Evolutionary conservation across 2,888 invertebrate genomes (phyloP), one percentile per base, ranked within the genome.

Genomic region (Esperia sulphurella): DNA sequence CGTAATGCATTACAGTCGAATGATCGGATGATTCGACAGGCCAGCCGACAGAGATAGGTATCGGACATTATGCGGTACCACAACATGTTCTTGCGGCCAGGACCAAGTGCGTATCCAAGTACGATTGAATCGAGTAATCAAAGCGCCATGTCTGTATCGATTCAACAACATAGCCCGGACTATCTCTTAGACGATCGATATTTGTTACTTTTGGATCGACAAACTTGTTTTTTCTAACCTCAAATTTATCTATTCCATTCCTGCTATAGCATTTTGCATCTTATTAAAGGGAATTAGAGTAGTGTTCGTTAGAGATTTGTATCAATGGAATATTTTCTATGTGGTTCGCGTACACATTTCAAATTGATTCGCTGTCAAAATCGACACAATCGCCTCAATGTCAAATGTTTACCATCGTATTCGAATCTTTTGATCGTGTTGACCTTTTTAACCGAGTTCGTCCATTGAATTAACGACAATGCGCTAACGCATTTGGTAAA

Each of bases 71-170:
- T 33, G 30, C 41, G 76, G 71, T 73, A 72, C 70, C 74, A 70
- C 72, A 73, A 79, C 77, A 77, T 65, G 71, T 67, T 63, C 67
- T 8, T 64, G 68, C 63, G 67, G 68, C 66, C 57, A 67, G 66
- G 65, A 60, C 64, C 65, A 58, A 68, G 75, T 59, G 71, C 74
- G 66, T 71, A 75, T 76, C 77, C 77, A 70, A 79, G 74, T 77
- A 70, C 76, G 79, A 83, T 79, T 82, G 79, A 85, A 86, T 83
- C 86, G 76, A 79, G 77, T 79, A 87, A 88, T 87, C 88, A 87
- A 84, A 84, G 79, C 80, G 70, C 81, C 85, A 79, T 83, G 87
- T 87, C 83, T 78, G 75, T 81, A 84, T 84, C 83, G 79, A 83
- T 83, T 76, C 82, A 79, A 84, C 84, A 82, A 85, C 72, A 68